These are phyloP conservation scores for Acipenser transmontanus DNA, from an alignment of 2,797 vertebrate genomes.

Conservation along the genomic window DNA sequence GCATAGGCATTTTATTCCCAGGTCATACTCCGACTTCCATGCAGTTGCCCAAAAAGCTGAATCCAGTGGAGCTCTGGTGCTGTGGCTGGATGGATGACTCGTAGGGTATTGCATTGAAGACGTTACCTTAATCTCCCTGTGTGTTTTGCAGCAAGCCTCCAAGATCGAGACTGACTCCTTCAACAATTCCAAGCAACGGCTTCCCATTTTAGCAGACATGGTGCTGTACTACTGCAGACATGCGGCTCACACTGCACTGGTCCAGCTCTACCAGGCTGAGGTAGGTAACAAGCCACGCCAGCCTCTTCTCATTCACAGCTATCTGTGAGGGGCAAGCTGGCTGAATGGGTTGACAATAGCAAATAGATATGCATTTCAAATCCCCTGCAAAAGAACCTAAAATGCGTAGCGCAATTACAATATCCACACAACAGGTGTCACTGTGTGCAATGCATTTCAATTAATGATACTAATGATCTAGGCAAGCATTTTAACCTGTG, in stretches of 20 bases:
- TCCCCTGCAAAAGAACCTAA: too few species aligned
- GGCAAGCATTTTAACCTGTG: too few species aligned
- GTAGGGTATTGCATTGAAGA: too few species aligned
- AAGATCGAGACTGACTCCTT: constrained; percentile 65
- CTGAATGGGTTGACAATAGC: constrained; percentile 7
- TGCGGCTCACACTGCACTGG: constrained; percentile 68
- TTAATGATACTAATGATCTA: background rate
- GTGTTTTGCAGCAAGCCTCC: constrained; percentile 60
- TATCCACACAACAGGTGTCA: too few species aligned
- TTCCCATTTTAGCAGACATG: constrained; percentile 89
- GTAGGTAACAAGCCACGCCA: constrained; percentile 42
- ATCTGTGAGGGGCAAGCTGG: background rate
- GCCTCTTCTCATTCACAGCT: background rate
- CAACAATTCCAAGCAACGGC: constrained; percentile 56
- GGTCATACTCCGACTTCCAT: too few species aligned
- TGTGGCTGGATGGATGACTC: too few species aligned
- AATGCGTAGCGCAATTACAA: too few species aligned
- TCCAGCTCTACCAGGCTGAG: constrained; percentile 93
- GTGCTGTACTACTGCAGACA: constrained; percentile 91
- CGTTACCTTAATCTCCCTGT: background rate
- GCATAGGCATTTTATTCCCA: too few species aligned
- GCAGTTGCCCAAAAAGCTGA: too few species aligned
- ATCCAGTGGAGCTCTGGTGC: too few species aligned
- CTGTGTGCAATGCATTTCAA: background rate
- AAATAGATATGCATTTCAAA: too few species aligned